Base-by-base conservation (phyloP, 2,888 invertebrate genomes). In the Euplexia lucipara region DNA sequence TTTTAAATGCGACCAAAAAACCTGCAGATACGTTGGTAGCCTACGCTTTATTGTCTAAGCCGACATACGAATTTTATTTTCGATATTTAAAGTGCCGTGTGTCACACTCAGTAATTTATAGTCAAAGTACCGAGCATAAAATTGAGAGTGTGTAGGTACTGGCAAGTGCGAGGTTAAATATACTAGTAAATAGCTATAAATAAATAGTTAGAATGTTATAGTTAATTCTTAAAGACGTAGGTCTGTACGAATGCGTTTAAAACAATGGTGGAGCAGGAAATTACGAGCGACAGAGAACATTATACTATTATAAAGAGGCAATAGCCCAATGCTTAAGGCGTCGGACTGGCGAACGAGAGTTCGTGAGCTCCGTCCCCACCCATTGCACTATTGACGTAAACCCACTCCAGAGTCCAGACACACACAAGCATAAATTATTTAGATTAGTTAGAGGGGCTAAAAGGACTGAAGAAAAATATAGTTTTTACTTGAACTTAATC, bases 81-180 rank as follows among this genome's bases (percentile, higher is more conserved):
- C 12, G 30, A n/a, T 37, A 48, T 32, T 48, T 41, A 58, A 64
- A 39, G 37, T 37, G n/a, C n/a, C 9, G 48, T 44, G 64, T 48
- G 52, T 72, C 48, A 60, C 39, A 35, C 35, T 26, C 49, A 49
- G 47, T 65, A 34, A 70, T 65, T 12, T 69, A 72, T 64, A 65
- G 32, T 32, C 53, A 37, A 48, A 66, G 34, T 52, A 57, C n/a
- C 14, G 16, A 57, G 22, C 30, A 56, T 57, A 56, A 65, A 65
- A 39, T 66, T 70, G 14, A 35, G 45, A 20, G 47, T 52, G 20
- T 45, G n/a, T 39, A 18, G 22, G 20, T 30, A 51, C 64, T 71
- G 51, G 64, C 51, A 49, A 52, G 49, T 72, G 20, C 60, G 39
- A 37, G 65, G 70, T 61, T 48, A 37, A 65, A 34, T 39, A 20